Evolutionary conservation across 2,113 vertebrate species (phyloP), one percentile per base, ranked within the genome.

Genomic region (Stegastes partitus): DNA sequence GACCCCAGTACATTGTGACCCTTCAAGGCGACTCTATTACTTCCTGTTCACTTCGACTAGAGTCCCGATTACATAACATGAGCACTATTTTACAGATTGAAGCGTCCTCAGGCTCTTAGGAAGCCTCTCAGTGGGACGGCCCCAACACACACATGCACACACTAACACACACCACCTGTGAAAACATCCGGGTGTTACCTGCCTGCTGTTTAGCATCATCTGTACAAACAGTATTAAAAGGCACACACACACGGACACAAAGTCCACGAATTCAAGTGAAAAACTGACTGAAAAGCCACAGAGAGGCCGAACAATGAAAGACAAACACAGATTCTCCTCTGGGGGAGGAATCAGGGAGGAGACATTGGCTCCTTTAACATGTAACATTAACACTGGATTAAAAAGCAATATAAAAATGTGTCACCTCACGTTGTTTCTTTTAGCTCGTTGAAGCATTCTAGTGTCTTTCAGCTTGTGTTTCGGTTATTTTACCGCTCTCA

Each of bases 161-260:
- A 74, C 65, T 67, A 31, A 82, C 18, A 0, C 31, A 56, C 82
- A 70, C 39, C 90, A 91, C 75, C 89, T 91, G 89, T 86, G 50
- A 86, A 87, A 92, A 92, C 83, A 91, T 89, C 89, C 74, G 79
- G 63, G 56, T 69, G 65, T 59, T 72, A 90, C 83, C 87, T 89
- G 72, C 84, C 89, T 87, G 89, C 89, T 89, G 87, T 74, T 82
- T 3, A 65, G 45, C 55, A 54, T 90, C 88, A 86, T 87, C 89
- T 90, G 89, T 78, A 55, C 31, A 91, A 90, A 91, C 89, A 91
- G 44, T 18, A n/a, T 58, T 85, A 68, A 55, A 47, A 47, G 62
- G 53, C 74, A 65, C 61, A 66, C 51, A 70, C 50, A 44, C 62
- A 53, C 51, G 68, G 16, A 50, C 37, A 63, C 54, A 53, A 25